Percentiles rank a stretch among this genome's conserved stretches.
Conservation (phyloP, 2,797 vertebrate species). For the Centropyge bicolor region DNA sequence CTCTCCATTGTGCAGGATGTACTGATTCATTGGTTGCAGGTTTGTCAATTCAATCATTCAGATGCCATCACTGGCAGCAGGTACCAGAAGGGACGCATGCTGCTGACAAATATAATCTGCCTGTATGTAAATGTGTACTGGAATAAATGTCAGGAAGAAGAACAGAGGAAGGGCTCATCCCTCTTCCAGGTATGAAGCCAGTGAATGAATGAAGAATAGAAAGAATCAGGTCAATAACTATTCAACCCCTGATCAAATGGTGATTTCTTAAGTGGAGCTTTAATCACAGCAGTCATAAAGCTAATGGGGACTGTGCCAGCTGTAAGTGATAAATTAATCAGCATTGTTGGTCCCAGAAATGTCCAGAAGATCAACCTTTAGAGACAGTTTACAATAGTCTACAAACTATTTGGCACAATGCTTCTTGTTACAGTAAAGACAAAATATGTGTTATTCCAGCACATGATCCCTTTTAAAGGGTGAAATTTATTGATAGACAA, state of each 20-base stretch:
- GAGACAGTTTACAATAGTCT: background rate
- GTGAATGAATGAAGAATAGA: background rate
- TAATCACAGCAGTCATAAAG: background rate
- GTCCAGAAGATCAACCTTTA: background rate
- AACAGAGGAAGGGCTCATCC: too few species aligned
- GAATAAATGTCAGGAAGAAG: too few species aligned
- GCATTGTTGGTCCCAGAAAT: background rate
- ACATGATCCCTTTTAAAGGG: conserved; percentile 30
- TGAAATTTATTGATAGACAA: conserved; percentile 26
- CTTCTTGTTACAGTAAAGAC: conserved; percentile 47
- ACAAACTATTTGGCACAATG: conserved; percentile 81
- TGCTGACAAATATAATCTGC: background rate
- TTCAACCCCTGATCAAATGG: background rate
- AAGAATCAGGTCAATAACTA: background rate
- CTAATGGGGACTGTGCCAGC: too few species aligned
- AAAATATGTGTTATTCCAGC: conserved; percentile 51
- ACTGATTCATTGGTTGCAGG: background rate
- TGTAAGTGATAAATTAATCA: background rate
- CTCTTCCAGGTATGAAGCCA: too few species aligned
- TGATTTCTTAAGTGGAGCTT: background rate
- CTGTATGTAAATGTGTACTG: conserved; percentile 15
- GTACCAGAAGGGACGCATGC: background rate
- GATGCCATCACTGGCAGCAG: background rate
- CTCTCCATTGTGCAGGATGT: background rate
- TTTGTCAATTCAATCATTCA: background rate